Evolutionary conservation across 1,140 invertebrate species (phyloP).

Genomic region (Lutraria rhynchaena): DNA sequence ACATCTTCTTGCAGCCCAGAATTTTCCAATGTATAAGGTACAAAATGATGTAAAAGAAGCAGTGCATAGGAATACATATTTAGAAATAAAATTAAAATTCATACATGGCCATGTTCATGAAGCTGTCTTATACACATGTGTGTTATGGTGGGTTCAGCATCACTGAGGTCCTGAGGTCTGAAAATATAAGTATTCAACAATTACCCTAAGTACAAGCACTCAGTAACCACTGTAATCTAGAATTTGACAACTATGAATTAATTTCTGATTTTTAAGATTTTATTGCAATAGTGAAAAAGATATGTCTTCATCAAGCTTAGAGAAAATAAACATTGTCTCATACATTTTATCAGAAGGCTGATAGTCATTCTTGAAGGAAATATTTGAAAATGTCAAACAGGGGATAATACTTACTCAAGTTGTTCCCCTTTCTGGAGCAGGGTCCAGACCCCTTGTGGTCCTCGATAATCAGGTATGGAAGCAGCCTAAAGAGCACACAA

Average conservation of each 20-base stretch:
- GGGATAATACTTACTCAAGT: constrained; percentile 69
- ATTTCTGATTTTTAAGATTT: too few species aligned
- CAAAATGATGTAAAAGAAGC: background rate
- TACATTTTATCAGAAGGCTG: too few species aligned
- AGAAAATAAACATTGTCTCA: too few species aligned
- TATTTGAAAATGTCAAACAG: too few species aligned
- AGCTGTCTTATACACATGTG: constrained; percentile 94
- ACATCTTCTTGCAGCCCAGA: background rate
- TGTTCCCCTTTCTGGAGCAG: constrained; percentile 80
- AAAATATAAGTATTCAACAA: constrained; percentile 41
- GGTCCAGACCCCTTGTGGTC: constrained; percentile 83
- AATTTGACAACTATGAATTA: too few species aligned
- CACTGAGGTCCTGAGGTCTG: constrained; percentile 91
- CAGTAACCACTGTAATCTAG: too few species aligned
- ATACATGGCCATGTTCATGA: constrained; percentile 77
- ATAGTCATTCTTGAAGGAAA: too few species aligned
- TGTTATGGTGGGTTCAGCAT: constrained; percentile 94
- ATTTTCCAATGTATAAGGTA: background rate
- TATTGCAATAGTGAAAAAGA: too few species aligned
- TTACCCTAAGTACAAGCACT: too few species aligned
- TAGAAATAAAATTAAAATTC: too few species aligned
- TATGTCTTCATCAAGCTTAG: too few species aligned
- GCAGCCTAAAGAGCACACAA: constrained; percentile 85
- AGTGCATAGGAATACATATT: too few species aligned
- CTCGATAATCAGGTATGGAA: constrained; percentile 98